phyloP scores from a whole-genome alignment of 2,797 vertebrate genomes.

The Xenopus petersii region DNA sequence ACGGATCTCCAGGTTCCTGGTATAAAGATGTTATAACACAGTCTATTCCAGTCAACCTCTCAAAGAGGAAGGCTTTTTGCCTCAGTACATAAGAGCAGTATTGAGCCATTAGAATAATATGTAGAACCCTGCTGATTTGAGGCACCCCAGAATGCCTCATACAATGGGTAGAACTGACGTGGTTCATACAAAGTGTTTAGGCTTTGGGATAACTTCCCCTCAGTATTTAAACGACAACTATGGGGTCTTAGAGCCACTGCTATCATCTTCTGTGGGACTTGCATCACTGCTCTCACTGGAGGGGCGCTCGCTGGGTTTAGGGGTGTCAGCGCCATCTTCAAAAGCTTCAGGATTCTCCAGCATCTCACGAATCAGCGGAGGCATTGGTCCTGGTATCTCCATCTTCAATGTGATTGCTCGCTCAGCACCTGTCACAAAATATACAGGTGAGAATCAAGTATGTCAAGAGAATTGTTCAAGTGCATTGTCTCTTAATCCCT shows the following conservation, averaged over 20 bases:
- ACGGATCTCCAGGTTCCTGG: constrained; percentile 1
- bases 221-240: constrained; percentile 18
- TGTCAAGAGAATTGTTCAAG: too few relatives aligned
- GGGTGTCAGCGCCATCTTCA: constrained; percentile 77
- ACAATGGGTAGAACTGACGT: background rate
- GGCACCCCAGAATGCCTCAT: constrained; percentile 36
- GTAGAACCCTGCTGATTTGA: constrained; percentile 15
- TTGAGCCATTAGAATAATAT: constrained; percentile 17
- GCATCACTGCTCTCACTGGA: constrained; percentile 54
- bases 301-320: constrained; percentile 52
- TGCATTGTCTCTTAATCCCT: too few relatives aligned
- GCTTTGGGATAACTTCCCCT: constrained; percentile 5
- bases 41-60: constrained; percentile 25
- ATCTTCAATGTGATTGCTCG: constrained; percentile 90
- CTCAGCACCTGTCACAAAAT: constrained; percentile 75
- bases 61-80: constrained; percentile 38
- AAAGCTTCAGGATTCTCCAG: constrained; percentile 92
- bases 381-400: constrained; percentile 94
- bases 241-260: constrained; percentile 39
- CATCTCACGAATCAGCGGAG: constrained; percentile 92
- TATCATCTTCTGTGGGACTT: constrained; percentile 44
- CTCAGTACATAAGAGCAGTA: constrained; percentile 48
- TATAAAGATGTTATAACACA: constrained; percentile 4
- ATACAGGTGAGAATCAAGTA: too few relatives aligned
- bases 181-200: constrained; percentile 28